Percentiles rank a stretch among this genome's conserved stretches.
Evolutionary conservation across 2,888 invertebrate species (phyloP).

Genomic region (Drosophila mettleri): DNA sequence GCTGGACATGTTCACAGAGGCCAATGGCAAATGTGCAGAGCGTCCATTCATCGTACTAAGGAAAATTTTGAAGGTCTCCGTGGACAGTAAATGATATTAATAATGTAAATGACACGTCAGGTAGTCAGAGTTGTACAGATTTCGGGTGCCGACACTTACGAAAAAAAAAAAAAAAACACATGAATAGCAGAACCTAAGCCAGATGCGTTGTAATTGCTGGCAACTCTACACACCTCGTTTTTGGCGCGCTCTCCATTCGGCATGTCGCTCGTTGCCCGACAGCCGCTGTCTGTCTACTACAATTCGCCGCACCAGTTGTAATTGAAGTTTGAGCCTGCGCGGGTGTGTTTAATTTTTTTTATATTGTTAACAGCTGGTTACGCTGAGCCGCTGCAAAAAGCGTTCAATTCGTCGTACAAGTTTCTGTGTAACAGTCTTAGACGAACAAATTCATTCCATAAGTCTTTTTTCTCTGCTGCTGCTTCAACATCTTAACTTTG

Average conservation of each 20-base stretch:
- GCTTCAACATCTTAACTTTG: background rate
- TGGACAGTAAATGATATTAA: conserved; percentile 9
- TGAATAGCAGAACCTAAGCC: too few species aligned
- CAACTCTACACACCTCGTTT: conserved; percentile 52
- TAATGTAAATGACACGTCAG: conserved; percentile 32
- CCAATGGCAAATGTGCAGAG: background rate
- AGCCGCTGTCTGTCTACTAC: conserved; percentile 16
- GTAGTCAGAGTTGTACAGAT: conserved; percentile 30
- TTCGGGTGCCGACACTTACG: conserved; percentile 2
- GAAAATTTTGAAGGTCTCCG: conserved; percentile 12
- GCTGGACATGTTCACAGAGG: conserved; percentile 43
- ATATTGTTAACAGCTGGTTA: conserved; percentile 12
- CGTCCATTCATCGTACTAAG: conserved; percentile 8
- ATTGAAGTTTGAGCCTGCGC: conserved; percentile 61
- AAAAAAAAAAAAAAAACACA: conserved; percentile 7
- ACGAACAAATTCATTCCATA: conserved; percentile 12
- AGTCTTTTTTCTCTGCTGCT: conserved; percentile 8
- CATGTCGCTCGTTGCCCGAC: conserved; percentile 14
- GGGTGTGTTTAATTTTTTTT: conserved; percentile 46
- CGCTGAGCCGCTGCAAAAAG: conserved; percentile 14
- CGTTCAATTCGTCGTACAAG: conserved; percentile 21
- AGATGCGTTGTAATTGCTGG: conserved; percentile 31
- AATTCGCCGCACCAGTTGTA: conserved; percentile 73
- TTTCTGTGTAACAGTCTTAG: conserved; percentile 7
- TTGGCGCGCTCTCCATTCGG: conserved; percentile 53